Percentiles rank a stretch among this genome's conserved stretches.
Evolutionary conservation across 1,140 invertebrate species (phyloP).

Genomic region (Eulimnadia texana): DNA sequence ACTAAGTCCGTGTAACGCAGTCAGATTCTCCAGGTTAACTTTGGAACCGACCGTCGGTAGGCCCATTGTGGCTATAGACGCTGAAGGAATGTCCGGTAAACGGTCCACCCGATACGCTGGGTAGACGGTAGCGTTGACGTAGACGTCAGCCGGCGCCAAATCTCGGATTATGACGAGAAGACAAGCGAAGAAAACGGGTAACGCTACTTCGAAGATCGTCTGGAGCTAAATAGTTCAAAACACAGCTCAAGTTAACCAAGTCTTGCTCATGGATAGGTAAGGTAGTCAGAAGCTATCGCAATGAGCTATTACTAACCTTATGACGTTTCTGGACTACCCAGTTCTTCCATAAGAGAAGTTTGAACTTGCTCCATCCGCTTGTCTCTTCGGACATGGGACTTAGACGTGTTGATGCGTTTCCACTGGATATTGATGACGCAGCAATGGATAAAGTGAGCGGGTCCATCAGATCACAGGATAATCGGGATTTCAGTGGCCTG

Average conservation of each 20-base stretch:
- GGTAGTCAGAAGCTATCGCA: too few species aligned
- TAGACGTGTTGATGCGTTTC: neutral
- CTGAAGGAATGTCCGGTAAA: constrained; percentile 21
- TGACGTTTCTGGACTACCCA: constrained; percentile 58
- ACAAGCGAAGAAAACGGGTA: constrained; percentile 50
- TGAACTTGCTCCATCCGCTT: constrained; percentile 25
- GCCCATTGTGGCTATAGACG: constrained; percentile 1
- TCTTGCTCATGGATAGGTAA: too few species aligned
- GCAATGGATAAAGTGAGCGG: neutral
- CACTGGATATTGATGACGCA: neutral
- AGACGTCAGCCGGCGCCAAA: constrained; percentile 24
- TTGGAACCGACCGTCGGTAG: constrained; percentile 9
- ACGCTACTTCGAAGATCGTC: constrained; percentile 49
- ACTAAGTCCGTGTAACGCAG: constrained; percentile 3
- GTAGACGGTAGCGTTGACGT: constrained; percentile 32
- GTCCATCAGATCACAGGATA: constrained; percentile 12
- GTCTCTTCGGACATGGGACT: constrained; percentile 3
- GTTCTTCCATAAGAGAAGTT: constrained; percentile 71
- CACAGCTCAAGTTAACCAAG: neutral
- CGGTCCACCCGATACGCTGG: constrained; percentile 28
- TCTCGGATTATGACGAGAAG: constrained; percentile 46
- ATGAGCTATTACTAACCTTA: too few species aligned
- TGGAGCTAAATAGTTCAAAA: constrained; percentile 29
- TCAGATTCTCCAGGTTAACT: constrained; percentile 3
- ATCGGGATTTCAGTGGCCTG: constrained; percentile 10